These are phyloP conservation scores for Andrena cerasifolii DNA, from an alignment of 1,140 invertebrate genomes.

Conservation along the genomic window DNA sequence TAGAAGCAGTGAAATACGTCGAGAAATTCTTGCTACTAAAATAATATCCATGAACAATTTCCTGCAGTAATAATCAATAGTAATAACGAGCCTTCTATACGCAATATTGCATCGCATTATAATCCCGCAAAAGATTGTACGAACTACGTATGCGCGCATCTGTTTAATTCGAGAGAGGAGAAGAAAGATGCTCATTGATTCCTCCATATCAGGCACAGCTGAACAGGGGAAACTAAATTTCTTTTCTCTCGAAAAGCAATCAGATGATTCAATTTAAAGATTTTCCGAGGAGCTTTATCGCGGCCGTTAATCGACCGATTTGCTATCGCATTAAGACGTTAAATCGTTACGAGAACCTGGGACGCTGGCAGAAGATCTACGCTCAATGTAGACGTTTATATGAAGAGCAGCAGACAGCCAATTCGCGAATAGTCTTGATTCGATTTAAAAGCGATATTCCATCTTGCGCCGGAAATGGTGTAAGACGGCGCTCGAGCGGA, in stretches of 20 bases:
- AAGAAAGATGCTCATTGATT: neutral
- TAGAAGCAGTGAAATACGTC: too few relatives aligned
- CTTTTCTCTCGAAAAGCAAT: conserved; percentile 56
- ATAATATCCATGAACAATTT: too few relatives aligned
- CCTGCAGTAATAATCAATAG: too few relatives aligned
- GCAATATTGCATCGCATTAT: too few relatives aligned
- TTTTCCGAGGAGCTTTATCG: conserved; percentile 39
- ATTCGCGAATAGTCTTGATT: conserved; percentile 82
- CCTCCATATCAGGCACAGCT: neutral
- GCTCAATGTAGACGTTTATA: neutral
- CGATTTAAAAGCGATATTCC: conserved; percentile 82
- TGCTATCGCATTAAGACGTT: conserved; percentile 66
- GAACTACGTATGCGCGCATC: neutral
- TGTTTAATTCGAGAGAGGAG: neutral
- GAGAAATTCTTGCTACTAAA: too few relatives aligned
- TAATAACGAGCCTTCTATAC: too few relatives aligned
- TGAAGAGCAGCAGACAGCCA: conserved; percentile 53
- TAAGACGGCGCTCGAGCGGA: conserved; percentile 79
- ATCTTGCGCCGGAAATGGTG: conserved; percentile 80
- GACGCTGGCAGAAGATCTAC: conserved; percentile 34
- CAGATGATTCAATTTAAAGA: conserved; percentile 56
- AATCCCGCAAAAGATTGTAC: too few relatives aligned
- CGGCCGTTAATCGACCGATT: conserved; percentile 59
- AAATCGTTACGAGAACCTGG: conserved; percentile 61
- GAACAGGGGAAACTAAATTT: conserved; percentile 10